phyloP scores from a whole-genome alignment of 2,113 vertebrate genomes.

The Pluvialis apricaria region DNA sequence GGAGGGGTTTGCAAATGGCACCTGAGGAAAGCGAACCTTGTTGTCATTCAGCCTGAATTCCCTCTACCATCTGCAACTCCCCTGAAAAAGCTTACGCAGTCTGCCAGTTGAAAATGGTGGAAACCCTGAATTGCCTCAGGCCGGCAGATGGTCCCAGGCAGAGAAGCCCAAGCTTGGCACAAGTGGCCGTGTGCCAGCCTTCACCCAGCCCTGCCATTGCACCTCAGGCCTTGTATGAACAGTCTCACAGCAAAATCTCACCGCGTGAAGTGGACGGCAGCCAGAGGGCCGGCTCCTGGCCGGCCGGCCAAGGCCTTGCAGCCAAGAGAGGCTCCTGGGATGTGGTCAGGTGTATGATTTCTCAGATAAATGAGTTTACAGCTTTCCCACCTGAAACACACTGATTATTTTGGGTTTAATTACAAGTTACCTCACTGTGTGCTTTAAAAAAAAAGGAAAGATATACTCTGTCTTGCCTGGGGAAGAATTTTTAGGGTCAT shows the following conservation, averaged over 20 bases:
- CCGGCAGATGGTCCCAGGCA: neutral
- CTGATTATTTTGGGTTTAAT: neutral
- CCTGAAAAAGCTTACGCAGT: neutral
- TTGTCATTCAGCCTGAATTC: neutral
- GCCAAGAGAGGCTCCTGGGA: neutral
- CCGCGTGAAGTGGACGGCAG: rapidly evolving
- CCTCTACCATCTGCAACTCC: neutral
- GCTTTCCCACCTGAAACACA: neutral
- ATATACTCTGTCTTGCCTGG: neutral
- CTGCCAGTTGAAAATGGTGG: neutral
- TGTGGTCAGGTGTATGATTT: neutral
- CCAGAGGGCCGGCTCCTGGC: rapidly evolving
- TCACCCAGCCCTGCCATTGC: neutral
- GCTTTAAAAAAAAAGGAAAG: neutral
- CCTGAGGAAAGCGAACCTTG: neutral
- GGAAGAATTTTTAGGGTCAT: slow-evolving; percentile 12
- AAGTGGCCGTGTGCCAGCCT: neutral
- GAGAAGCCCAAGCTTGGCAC: neutral
- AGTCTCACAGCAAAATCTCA: neutral
- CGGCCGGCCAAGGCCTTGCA: neutral
- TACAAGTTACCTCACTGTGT: neutral
- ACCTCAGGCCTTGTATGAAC: neutral
- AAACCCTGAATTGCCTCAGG: neutral
- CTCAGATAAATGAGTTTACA: neutral
- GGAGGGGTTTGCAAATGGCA: neutral